These are phyloP conservation scores for Atta texana DNA, from an alignment of 1,140 invertebrate species.

Conservation along the genomic window DNA sequence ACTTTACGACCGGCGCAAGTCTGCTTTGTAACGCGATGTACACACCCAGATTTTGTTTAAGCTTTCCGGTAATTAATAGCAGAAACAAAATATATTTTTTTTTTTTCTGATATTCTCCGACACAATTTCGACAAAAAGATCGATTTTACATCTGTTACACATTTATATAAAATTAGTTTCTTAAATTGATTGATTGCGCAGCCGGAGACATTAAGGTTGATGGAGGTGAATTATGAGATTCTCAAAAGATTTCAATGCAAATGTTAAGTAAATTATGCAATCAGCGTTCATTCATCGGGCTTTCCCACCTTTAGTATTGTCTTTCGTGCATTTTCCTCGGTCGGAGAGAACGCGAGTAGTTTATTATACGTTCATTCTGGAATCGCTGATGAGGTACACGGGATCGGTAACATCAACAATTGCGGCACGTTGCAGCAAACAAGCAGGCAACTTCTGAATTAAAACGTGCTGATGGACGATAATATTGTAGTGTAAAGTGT, in stretches of 20 bases:
- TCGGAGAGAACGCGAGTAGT: background rate
- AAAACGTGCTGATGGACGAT: conserved; percentile 17
- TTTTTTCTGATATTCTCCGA: background rate
- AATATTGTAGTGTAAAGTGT: background rate
- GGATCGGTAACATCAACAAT: conserved; percentile 38
- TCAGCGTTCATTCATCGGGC: background rate
- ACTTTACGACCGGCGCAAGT: background rate
- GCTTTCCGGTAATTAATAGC: conserved; percentile 26
- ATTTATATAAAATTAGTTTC: background rate
- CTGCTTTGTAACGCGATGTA: background rate
- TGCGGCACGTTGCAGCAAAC: conserved; percentile 20
- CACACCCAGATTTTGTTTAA: background rate
- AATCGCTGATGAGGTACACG: background rate
- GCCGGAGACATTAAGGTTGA: background rate
- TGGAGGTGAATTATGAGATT: conserved; percentile 9
- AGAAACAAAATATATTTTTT: conserved; percentile 6
- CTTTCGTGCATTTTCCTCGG: conserved; percentile 21
- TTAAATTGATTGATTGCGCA: conserved; percentile 5
- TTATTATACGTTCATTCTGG: background rate
- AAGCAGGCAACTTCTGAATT: conserved; percentile 43
- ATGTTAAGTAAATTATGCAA: conserved; percentile 39
- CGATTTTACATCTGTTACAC: background rate
- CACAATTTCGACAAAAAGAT: background rate
- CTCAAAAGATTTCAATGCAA: background rate
- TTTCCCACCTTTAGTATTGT: conserved; percentile 16